Evolutionary conservation across 2,797 vertebrate species (phyloP).

Genomic region (Enteromius trimaculatus): DNA sequence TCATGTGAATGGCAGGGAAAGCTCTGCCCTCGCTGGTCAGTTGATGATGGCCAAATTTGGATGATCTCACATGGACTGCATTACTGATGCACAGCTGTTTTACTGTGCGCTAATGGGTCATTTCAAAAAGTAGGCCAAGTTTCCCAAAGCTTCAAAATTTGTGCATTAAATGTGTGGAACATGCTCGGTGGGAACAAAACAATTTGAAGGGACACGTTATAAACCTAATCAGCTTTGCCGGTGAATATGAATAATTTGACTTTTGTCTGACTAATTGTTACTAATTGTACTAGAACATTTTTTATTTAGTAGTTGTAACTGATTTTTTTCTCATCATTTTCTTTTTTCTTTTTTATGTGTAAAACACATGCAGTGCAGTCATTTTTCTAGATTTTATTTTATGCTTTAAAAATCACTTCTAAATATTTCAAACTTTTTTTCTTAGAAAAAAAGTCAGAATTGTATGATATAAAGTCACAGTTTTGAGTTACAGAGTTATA

Average conservation of each 20-base stretch:
- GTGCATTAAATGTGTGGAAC: constrained; percentile 41
- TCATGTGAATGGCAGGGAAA: constrained; percentile 22
- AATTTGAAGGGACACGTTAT: background rate
- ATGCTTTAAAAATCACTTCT: too few species aligned
- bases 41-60: constrained; percentile 27
- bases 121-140: constrained; percentile 44
- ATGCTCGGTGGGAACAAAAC: background rate
- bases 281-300: background rate
- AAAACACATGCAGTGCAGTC: too few species aligned
- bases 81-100: constrained; percentile 53
- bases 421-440: too few species aligned
- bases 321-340: background rate
- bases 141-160: constrained; percentile 36
- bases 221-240: background rate
- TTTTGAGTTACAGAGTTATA: too few species aligned
- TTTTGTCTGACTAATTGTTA: background rate
- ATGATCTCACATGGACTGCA: constrained; percentile 33
- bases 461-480: too few species aligned
- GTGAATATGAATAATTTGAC: background rate
- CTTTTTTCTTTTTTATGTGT: too few species aligned
- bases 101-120: constrained; percentile 26
- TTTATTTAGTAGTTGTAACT: background rate
- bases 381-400: too few species aligned
- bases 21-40: background rate
- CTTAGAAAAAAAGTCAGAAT: too few species aligned